Evolutionary conservation across 2,113 vertebrate species (phyloP), one percentile per base, ranked within the genome.

Genomic region (Mirza zaza): DNA sequence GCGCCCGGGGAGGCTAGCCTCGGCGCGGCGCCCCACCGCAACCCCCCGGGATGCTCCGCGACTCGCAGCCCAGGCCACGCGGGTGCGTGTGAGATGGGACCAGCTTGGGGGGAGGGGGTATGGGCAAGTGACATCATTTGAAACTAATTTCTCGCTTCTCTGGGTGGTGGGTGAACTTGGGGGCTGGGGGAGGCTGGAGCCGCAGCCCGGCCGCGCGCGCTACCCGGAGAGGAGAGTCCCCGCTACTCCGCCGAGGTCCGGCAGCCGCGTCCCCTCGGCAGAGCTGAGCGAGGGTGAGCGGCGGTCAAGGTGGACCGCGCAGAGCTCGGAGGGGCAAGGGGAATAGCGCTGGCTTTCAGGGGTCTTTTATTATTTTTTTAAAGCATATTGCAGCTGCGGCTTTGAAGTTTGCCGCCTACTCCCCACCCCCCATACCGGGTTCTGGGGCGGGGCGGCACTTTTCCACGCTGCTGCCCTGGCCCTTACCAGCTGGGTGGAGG

Each of bases 111-210:
- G 91, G 95, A 90, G 70, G 93, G 91, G 96, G 86, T 83, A 93
- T 96, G 95, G 97, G 97, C 97, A 98, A 91, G 96, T 98, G 98
- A 98, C 98, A 98, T 98, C 95, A 98, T 98, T 98, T 98, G 97
- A 97, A 98, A 98, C 98, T 97, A 96, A 96, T 98, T 98, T 98
- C 97, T 98, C 36, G 0, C 98, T 97, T 95, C 98, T 91, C 86
- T 73, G 97, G 97, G 89, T 81, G 94, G 97, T 97, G 95, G 97
- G 94, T 96, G 98, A 99, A 98, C 98, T 99, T 98, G 97, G 97
- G 98, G 94, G 98, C 95, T 94, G 97, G 97, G 98, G 90, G 94
- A 97, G 97, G 97, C 94, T 96, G 96, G 96, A 98, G 82, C 98
- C 97, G 98, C 98, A 98, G 97, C 98, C 97, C 96, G 96, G 93